Percentiles rank a stretch among this genome's conserved stretches.
Conservation (phyloP, 1,140 invertebrate genomes). For the Cecropterus lyciades region DNA sequence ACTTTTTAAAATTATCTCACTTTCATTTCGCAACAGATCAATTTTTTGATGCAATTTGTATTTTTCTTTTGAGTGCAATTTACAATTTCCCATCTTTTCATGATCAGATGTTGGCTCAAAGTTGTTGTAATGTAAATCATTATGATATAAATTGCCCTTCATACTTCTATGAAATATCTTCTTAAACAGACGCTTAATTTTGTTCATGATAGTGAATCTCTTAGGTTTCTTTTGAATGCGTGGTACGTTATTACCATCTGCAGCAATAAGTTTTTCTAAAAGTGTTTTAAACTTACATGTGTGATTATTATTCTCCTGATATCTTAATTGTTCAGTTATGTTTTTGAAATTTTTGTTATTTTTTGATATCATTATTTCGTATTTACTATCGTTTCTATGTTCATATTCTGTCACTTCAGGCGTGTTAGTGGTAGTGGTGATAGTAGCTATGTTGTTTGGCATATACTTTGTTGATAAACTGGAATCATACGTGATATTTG, state of each 20-base stretch:
- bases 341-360: neutral
- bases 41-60: constrained; percentile 50
- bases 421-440: neutral
- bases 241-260: constrained; percentile 14
- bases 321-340: neutral
- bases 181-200: constrained; percentile 37
- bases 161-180: constrained; percentile 45
- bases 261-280: neutral
- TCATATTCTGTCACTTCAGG: constrained; percentile 8
- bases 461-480: neutral
- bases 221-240: neutral
- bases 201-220: neutral
- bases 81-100: constrained; percentile 22
- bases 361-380: neutral
- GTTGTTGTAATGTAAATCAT: neutral
- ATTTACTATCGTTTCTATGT: neutral
- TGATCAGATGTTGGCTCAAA: constrained; percentile 13
- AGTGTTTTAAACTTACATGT: constrained; percentile 1
- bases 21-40: constrained; percentile 54
- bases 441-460: no score
- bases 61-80: constrained; percentile 44
- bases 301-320: neutral
- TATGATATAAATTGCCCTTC: constrained; percentile 30
- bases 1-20: constrained; percentile 53
- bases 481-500: neutral